Evolutionary conservation across 1,140 invertebrate species (phyloP).

Genomic region (Sarcophaga peregrina): DNA sequence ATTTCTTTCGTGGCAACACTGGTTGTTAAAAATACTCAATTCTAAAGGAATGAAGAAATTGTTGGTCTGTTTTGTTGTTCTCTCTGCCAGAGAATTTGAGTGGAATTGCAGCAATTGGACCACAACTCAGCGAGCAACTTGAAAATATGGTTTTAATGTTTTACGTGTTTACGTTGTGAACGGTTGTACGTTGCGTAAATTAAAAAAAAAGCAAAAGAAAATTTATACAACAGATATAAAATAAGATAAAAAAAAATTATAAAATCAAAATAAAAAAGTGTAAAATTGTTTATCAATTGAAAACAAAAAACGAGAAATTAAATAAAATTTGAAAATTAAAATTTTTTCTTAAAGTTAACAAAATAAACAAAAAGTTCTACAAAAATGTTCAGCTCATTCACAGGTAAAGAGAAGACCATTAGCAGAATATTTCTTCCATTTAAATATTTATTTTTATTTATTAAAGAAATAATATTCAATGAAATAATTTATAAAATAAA

Average conservation of each 20-base stretch:
- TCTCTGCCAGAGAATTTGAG: background rate
- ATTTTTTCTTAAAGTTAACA: slow-evolving; percentile 18
- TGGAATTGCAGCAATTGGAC: background rate
- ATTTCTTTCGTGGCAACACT: too few relatives aligned
- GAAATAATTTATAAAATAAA: too few relatives aligned
- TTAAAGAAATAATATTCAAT: too few relatives aligned
- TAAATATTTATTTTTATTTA: too few relatives aligned
- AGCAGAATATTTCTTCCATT: too few relatives aligned
- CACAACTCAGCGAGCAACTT: background rate
- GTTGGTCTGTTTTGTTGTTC: too few relatives aligned
- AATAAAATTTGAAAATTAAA: background rate
- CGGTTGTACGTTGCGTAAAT: slow-evolving; percentile 5
- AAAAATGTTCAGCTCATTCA: slow-evolving; percentile 60
- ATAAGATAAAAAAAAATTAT: background rate
- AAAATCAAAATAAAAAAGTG: slow-evolving; percentile 22
- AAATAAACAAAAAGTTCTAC: slow-evolving; percentile 3
- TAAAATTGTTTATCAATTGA: background rate
- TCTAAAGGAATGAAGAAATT: too few relatives aligned
- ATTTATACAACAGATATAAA: background rate
- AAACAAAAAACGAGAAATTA: background rate
- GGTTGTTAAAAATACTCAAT: too few relatives aligned
- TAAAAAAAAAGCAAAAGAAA: background rate
- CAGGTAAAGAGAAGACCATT: slow-evolving; percentile 52
- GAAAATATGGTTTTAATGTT: slow-evolving; percentile 2
- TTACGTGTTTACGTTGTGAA: slow-evolving; percentile 8